A percentile compares a stretch with the other conserved stretches of the same genome.
These are phyloP conservation scores for Phoxinus dragarum DNA, from an alignment of 2,797 vertebrate species.

Conservation along the genomic window DNA sequence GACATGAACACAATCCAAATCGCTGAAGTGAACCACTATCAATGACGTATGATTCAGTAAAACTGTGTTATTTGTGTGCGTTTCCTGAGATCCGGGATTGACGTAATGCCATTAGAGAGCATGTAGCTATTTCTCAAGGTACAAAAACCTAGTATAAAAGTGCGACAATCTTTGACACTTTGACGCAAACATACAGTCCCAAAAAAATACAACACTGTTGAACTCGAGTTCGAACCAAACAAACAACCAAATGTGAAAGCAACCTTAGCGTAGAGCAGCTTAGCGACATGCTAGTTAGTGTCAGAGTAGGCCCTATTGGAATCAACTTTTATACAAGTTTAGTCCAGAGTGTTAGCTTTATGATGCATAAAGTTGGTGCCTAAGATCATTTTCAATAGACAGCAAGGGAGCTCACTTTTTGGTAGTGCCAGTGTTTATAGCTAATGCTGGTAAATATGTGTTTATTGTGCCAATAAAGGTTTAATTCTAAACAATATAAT, in stretches of 20 bases:
- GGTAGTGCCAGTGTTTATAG: neutral
- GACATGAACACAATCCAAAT: no score
- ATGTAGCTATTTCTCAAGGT: neutral
- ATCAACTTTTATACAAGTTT: neutral
- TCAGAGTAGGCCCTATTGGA: neutral
- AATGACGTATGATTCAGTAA: no score
- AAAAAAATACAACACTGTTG: neutral
- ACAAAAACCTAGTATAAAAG: neutral
- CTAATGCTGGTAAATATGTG: neutral
- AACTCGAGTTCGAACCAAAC: neutral
- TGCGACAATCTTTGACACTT: neutral
- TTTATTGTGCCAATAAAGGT: neutral
- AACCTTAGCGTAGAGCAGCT: neutral
- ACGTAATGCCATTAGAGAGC: neutral
- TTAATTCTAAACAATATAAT: slow-evolving; percentile 1
- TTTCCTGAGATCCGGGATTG: no score
- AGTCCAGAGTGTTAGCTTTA: neutral
- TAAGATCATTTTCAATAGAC: neutral
- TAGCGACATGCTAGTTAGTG: neutral
- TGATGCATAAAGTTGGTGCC: neutral
- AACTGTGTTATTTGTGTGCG: no score
- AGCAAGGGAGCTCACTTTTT: neutral
- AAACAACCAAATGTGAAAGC: neutral
- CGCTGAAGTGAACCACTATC: no score
- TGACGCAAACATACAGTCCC: neutral